These are phyloP conservation scores for Crypturellus tataupa DNA, from an alignment of 2,797 vertebrate genomes.

Conservation along the genomic window DNA sequence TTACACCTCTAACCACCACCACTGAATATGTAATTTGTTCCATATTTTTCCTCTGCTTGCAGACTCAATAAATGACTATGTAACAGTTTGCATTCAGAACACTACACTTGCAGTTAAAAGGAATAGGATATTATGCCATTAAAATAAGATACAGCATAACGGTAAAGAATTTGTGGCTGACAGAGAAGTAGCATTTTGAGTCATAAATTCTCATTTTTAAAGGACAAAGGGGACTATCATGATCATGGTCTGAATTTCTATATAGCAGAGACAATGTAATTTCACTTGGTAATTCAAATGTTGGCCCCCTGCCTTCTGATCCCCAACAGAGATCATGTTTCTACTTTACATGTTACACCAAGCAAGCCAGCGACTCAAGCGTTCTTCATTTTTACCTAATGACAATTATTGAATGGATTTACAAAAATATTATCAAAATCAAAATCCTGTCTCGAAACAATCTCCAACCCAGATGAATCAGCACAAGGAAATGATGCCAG, in stretches of 20 bases:
- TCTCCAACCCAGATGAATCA: not conserved
- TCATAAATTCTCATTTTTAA: slow-evolving; percentile 51
- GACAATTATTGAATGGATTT: slow-evolving; percentile 8
- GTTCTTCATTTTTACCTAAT: not conserved
- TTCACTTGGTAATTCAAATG: slow-evolving; percentile 20
- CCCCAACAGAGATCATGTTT: not conserved
- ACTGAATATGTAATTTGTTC: not conserved
- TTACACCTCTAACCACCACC: not conserved
- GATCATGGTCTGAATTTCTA: slow-evolving; percentile 21
- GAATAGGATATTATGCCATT: not conserved
- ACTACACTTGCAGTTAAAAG: not conserved
- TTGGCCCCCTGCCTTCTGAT: slow-evolving; percentile 20
- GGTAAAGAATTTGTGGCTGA: slow-evolving; percentile 14
- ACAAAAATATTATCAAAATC: slow-evolving; percentile 7
- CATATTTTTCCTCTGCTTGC: not conserved
- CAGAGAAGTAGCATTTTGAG: slow-evolving; percentile 11
- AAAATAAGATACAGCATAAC: slow-evolving; percentile 3
- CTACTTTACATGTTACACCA: not conserved
- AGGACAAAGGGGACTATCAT: slow-evolving; percentile 32
- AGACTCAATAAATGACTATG: not conserved
- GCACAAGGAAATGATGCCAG: not conserved
- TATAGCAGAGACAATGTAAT: slow-evolving; percentile 14
- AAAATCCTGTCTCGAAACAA: not conserved
- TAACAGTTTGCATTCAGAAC: slow-evolving; percentile 20
- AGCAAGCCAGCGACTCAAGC: not conserved